These are phyloP conservation scores for Gavialis gangeticus DNA, from an alignment of 2,113 vertebrate species.

Conservation along the genomic window DNA sequence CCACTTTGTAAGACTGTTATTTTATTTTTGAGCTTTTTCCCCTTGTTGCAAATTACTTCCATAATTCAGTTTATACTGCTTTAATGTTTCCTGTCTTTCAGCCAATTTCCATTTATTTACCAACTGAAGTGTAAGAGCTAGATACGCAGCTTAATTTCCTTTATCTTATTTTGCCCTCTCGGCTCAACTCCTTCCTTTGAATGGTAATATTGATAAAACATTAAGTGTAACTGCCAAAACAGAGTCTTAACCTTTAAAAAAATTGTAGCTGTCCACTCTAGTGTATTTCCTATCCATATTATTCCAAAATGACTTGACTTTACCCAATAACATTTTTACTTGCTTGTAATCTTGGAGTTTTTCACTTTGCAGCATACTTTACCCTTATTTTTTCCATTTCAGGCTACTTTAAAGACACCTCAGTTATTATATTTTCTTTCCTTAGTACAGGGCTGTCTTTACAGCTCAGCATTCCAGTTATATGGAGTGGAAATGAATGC, in stretches of 20 bases:
- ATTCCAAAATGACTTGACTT: neutral
- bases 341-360: neutral
- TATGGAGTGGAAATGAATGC: constrained; percentile 90
- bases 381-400: constrained; percentile 15
- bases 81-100: neutral
- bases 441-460: constrained; percentile 87
- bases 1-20: neutral
- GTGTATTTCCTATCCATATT: neutral
- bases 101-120: constrained; percentile 12
- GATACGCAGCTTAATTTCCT: constrained; percentile 1
- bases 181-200: neutral
- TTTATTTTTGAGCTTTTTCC: neutral
- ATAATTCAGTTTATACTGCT: neutral
- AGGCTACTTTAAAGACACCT: constrained; percentile 3
- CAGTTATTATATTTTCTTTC: constrained; percentile 56
- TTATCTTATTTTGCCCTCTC: neutral
- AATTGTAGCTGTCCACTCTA: neutral
- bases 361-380: neutral
- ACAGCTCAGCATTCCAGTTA: constrained; percentile 88
- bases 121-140: neutral
- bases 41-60: neutral
- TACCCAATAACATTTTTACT: neutral
- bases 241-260: constrained; percentile 24
- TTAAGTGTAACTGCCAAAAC: constrained; percentile 18
- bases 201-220: neutral